Base-by-base conservation (phyloP, 1,140 invertebrate species). In the Hyles euphorbiae region DNA sequence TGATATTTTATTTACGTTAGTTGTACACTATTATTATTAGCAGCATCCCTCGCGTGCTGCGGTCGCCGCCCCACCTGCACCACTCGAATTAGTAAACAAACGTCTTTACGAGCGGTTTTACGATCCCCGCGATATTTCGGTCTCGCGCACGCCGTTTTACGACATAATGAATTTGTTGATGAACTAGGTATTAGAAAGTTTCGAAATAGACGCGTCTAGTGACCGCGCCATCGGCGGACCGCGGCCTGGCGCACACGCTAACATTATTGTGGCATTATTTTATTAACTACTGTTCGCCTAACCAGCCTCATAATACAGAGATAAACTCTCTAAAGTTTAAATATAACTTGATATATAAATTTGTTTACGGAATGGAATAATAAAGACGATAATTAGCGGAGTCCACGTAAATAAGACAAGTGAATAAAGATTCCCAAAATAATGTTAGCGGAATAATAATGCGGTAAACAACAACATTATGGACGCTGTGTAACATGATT, bases 161-260 rank as follows among this genome's bases (percentile, higher is more conserved):
- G 85, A 88, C 83, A 86, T 88, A 88, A 88, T 88, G 85, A 88
- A 88, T 88, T 87, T 83, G 82, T 87, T 88, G 83, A 88, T 88
- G 85, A 85, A 88, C 85, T 87, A 78, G 76, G 81, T 78, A 82
- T 83, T 83, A 83, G 81, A 83, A 85, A 83, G 81, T 87, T 76
- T 80, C 62, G 80, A 81, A 87, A 87, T 83, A 87, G 78, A 79
- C 71, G 67, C 68, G 76, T 82, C 74, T 79, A 78, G 80, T 79
- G 70, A 79, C 77, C 71, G 71, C 58, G 34, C 58, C 53, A 56
- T 62, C 57, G 60, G 34, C 36, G 2, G 36, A 8, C 36, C 48
- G 62, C 40, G 54, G 56, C 50, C 43, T 49, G 46, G 6, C 45
- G 36, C 12, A 48, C 52, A 12, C 53, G 45, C 45, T 22, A 34